Conservation (phyloP, 2,113 vertebrate genomes). For the Spizaetus ornatus region DNA sequence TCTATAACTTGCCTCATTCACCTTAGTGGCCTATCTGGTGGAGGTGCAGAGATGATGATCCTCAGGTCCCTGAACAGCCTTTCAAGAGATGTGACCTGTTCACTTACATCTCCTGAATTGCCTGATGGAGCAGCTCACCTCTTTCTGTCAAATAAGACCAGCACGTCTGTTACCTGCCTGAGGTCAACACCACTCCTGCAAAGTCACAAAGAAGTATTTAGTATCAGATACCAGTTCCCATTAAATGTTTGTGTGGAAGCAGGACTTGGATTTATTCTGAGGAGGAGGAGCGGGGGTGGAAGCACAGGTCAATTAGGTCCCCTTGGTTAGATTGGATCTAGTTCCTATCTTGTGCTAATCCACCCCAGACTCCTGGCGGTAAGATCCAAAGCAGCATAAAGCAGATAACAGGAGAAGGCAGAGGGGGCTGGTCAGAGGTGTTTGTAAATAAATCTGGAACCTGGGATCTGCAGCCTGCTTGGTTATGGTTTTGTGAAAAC, state of each 20-base stretch:
- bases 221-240: neutral
- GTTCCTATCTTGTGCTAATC: conserved; percentile 40
- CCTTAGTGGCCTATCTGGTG: neutral
- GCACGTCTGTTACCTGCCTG: neutral
- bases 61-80: neutral
- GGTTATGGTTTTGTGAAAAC: conserved; percentile 52
- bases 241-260: neutral
- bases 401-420: conserved; percentile 20
- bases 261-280: neutral
- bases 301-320: neutral
- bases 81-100: fast-evolving
- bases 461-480: conserved; percentile 37
- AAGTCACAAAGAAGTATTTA: neutral
- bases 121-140: neutral
- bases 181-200: neutral
- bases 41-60: neutral
- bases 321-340: conserved; percentile 14
- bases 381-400: conserved; percentile 35
- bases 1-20: neutral
- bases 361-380: conserved; percentile 19
- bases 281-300: neutral
- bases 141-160: neutral
- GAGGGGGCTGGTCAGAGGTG: conserved; percentile 28
- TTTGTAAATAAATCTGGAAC: conserved; percentile 61
- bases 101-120: neutral